Evolutionary conservation across 2,888 invertebrate species (phyloP), one percentile per base, ranked within the genome.

Genomic region (Drosophila monieri): DNA sequence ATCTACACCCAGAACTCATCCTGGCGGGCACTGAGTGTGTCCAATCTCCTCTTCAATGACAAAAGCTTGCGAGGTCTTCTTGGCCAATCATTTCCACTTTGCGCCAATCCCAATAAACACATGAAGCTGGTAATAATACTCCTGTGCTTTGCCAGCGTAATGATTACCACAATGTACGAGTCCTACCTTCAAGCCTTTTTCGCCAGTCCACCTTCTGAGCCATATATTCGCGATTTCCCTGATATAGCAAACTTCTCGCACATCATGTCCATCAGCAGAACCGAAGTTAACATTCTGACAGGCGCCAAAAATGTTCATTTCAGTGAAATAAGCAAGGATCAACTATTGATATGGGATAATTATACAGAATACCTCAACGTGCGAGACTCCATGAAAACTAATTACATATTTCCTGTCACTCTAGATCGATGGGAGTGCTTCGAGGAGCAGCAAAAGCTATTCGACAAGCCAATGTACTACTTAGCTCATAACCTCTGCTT

Each of bases 141-240:
- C 0, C 3, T 86, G 1, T 73, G 72, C 55, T 87, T 75, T n/a
- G 75, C 78, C 25, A 77, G 87, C 59, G 18, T 87, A 4, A 71
- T 84, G 77, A 75, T 71, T 12, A 77, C 75, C 18, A 84, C 85
- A 47, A 85, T 85, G 85, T 87, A 84, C 37, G 54, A 52, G 32
- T 56, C 74, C 5, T 86, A 73, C n/a, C 14, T 85, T 39, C 74
- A 81, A 12, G 32, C 81, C 4, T 68, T 57, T 1, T 69, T 84
- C 6, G 73, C 70, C 0, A 52, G 53, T 0, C 77, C 77, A 0
- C 80, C 84, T 0, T 4, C 55, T 0, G 53, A 76, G 51, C 41
- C 59, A 0, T 21, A 1, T 1, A 3, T 75, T 12, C 21, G 37
- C 6, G 37, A 52, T 21, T 57, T 57, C 1, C 37, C 49, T 1